phyloP scores from a whole-genome alignment of 2,888 invertebrate species.

The Norana najaformis region DNA sequence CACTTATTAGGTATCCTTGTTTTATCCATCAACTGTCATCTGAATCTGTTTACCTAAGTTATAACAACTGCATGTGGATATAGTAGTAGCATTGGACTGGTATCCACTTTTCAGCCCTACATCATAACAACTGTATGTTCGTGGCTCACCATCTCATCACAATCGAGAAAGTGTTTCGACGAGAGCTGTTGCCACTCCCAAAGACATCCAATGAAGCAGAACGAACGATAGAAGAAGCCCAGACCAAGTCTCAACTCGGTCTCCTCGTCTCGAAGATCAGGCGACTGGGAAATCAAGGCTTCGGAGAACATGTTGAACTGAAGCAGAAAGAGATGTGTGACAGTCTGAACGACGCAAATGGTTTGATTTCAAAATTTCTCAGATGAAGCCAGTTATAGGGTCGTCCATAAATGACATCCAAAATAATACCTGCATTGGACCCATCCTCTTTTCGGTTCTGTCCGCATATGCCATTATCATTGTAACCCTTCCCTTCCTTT shows the following conservation, averaged over 20 bases:
- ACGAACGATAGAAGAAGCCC: not conserved
- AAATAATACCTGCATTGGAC: too few relatives aligned
- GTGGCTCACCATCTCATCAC: slow-evolving; percentile 44
- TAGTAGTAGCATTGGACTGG: not conserved
- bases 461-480: too few relatives aligned
- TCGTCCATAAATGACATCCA: too few relatives aligned
- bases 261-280: slow-evolving; percentile 39
- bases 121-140: slow-evolving; percentile 47
- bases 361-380: slow-evolving; percentile 18
- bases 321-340: slow-evolving; percentile 39
- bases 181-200: slow-evolving; percentile 24
- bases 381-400: too few relatives aligned
- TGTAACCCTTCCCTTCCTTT: too few relatives aligned
- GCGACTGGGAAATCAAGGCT: slow-evolving; percentile 41
- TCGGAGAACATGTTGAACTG: slow-evolving; percentile 39
- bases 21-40: not conserved
- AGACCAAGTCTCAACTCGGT: slow-evolving; percentile 31
- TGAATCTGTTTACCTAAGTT: not conserved
- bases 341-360: slow-evolving; percentile 34
- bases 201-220: not conserved
- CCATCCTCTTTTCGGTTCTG: too few relatives aligned
- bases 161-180: slow-evolving; percentile 40
- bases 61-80: not conserved
- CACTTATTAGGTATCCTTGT: too few relatives aligned
- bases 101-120: slow-evolving; percentile 37